Evolutionary conservation across 2,797 vertebrate genomes (phyloP), one percentile per base, ranked within the genome.

Genomic region (Antennarius maculatus): DNA sequence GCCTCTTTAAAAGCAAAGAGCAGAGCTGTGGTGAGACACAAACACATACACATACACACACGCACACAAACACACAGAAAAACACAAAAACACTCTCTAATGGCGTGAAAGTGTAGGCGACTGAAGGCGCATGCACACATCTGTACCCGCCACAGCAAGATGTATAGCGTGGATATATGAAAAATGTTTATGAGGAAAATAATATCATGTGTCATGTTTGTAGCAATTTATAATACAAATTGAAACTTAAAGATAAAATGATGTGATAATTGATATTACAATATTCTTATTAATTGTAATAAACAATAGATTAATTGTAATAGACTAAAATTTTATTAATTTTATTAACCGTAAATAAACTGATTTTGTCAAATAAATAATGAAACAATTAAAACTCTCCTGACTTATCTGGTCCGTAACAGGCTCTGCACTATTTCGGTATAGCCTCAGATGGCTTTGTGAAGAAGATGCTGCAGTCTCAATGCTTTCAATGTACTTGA

Each of bases 1-100:
- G 84, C 80, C 86, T 90, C 86, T 90, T 92, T 90, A 91, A 86
- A 85, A 71, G 79, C 68, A 87, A 73, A 77, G 79, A 77, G 80
- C 53, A 70, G 69, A 49, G 62, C 73, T 52, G 64, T 71, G 58
- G 58, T 29, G 31, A 77, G 43, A 77, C 23, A 64, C 73, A 72
- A 61, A 74, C 51, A 66, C 46, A 67, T 16, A 59, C 37, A 72
- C 47, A 71, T 37, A 74, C 28, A 10, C 13, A 46, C 52, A 61
- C 45, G 62, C 54, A 76, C 45, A 64, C 73, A 72, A 61, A 74
- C 51, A 66, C 46, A 67, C 17, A 59, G 28, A 72, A 43, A 71
- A 37, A 74, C 28, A 10, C 13, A 46, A 45, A 61, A 31, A 66
- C 50, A 76, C 45, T 50, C 8, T 41, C 66, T 47, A 69, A 66